Evolutionary conservation across 2,797 vertebrate genomes (phyloP).

Genomic region (Octomys mimax): DNA sequence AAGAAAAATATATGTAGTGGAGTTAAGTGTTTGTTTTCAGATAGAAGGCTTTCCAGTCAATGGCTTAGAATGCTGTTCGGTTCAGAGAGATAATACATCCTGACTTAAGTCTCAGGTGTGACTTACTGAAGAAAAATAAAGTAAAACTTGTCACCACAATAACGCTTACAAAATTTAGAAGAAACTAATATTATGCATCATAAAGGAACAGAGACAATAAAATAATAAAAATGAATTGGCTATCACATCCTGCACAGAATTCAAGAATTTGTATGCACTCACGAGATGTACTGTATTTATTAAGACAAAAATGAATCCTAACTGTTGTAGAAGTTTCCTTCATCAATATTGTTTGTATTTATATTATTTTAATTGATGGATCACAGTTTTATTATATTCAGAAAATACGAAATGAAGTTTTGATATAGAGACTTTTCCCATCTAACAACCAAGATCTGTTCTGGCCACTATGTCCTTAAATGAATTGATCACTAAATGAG

Average conservation of each 20-base stretch:
- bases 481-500: not conserved
- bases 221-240: not conserved
- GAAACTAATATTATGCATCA: not conserved
- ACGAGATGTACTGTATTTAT: not conserved
- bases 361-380: not conserved
- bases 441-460: not conserved
- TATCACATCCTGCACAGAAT: not conserved
- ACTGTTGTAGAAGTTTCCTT: not conserved
- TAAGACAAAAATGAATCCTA: not conserved
- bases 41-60: slow-evolving; percentile 41
- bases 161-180: slow-evolving; percentile 14
- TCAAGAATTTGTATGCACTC: not conserved
- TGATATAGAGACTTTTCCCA: not conserved
- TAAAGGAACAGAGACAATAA: not conserved
- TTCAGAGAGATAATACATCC: not conserved
- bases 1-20: not conserved
- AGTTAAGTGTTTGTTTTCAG: slow-evolving; percentile 22
- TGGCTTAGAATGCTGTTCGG: not conserved
- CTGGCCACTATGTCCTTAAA: not conserved
- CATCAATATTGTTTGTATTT: not conserved
- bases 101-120: not conserved
- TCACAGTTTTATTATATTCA: not conserved
- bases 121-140: slow-evolving; percentile 27
- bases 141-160: not conserved
- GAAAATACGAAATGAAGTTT: no score